These are phyloP conservation scores for Oncorhynchus gorbuscha DNA, from an alignment of 2,113 vertebrate genomes.

Conservation along the genomic window DNA sequence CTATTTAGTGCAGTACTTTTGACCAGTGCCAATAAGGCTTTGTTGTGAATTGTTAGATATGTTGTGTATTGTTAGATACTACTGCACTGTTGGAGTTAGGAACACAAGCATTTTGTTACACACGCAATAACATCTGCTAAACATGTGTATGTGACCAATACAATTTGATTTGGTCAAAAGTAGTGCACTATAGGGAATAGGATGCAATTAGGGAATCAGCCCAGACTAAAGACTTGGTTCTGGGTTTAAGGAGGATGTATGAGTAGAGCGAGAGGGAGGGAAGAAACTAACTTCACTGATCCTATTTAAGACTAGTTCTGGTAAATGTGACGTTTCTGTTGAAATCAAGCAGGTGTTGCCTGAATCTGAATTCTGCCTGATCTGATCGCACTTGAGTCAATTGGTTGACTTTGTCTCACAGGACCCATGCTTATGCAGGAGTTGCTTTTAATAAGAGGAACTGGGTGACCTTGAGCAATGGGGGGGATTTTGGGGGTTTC, in stretches of 20 bases:
- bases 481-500: background rate
- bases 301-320: background rate
- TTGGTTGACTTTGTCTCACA: background rate
- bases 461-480: background rate
- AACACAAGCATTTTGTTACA: no score
- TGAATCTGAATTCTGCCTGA: background rate
- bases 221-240: background rate
- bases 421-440: background rate
- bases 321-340: background rate
- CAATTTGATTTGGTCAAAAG: no score
- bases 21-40: no score
- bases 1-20: no score
- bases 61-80: no score
- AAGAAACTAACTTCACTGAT: background rate
- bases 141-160: no score
- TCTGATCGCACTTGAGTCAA: background rate
- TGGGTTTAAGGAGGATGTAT: background rate
- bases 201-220: background rate
- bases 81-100: no score
- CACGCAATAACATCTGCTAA: no score
- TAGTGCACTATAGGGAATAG: no score
- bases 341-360: background rate
- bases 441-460: background rate
- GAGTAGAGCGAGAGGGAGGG: background rate
- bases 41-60: no score